phyloP scores from a whole-genome alignment of 2,113 vertebrate species.

The Rhabdornis inornatus region DNA sequence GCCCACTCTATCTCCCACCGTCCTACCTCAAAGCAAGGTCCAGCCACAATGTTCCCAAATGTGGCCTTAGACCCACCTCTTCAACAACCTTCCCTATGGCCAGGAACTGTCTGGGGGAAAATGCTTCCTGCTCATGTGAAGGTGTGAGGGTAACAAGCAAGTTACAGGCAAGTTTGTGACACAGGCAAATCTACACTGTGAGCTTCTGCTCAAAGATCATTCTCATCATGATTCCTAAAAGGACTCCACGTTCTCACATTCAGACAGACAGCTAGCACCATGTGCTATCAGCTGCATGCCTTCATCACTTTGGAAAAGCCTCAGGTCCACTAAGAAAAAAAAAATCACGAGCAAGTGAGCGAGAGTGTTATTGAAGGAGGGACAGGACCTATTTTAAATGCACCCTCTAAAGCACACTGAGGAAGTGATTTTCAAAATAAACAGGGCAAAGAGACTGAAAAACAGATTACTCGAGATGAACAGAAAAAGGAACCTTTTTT shows the following conservation, averaged over 20 bases:
- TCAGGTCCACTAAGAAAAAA: not conserved
- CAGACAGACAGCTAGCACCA: not conserved
- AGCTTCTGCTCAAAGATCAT: not conserved
- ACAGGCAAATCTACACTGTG: not conserved
- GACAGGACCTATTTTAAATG: not conserved
- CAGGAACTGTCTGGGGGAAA: not conserved
- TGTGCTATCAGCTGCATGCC: not conserved
- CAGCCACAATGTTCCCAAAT: not conserved
- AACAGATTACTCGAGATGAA: not conserved
- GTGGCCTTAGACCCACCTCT: not conserved
- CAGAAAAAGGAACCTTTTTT: not conserved
- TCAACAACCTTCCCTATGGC: not conserved
- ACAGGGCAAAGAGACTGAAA: not conserved
- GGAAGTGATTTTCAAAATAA: not conserved
- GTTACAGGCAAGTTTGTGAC: too few species aligned
- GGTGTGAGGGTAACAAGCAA: not conserved
- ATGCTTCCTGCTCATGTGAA: not conserved
- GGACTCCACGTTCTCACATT: rapidly evolving
- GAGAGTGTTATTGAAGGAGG: not conserved
- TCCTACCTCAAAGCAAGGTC: not conserved
- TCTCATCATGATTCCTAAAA: not conserved
- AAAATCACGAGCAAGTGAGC: not conserved
- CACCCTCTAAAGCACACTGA: not conserved
- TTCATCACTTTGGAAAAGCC: not conserved
- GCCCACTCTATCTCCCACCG: not conserved